A percentile compares a stretch with the other conserved stretches of the same genome.
Evolutionary conservation across 35 echinoderm and acorn worm genomes (phyloP).

Genomic region (Lytechinus pictus): DNA sequence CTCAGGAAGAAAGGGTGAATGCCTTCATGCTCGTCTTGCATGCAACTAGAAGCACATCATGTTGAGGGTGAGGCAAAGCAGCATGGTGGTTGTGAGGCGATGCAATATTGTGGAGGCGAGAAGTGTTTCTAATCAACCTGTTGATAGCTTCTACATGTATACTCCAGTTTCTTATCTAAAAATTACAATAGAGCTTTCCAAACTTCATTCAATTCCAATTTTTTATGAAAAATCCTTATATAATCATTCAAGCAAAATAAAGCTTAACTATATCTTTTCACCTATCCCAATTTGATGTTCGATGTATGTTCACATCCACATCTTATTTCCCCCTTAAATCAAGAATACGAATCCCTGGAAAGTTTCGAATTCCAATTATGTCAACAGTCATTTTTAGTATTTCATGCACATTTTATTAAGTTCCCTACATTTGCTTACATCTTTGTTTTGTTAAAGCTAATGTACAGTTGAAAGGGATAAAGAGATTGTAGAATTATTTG

Average conservation of each 20-base stretch:
- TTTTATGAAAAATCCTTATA: too few species aligned
- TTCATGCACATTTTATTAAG: not conserved
- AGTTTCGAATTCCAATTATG: not conserved
- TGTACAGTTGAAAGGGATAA: not conserved
- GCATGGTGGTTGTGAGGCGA: not conserved
- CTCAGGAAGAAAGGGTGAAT: not conserved
- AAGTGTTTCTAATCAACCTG: not conserved
- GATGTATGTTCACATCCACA: too few species aligned
- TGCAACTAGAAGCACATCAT: slow-evolving; percentile 8
- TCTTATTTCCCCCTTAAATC: too few species aligned
- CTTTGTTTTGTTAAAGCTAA: not conserved
- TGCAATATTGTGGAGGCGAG: not conserved
- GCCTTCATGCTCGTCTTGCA: not conserved
- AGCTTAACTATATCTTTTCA: too few species aligned
- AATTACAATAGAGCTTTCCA: too few species aligned
- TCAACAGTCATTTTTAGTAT: not conserved
- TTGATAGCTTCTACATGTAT: not conserved
- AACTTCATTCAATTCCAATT: too few species aligned
- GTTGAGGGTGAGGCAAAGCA: not conserved
- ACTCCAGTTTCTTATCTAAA: not conserved
- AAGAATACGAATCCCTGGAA: not conserved
- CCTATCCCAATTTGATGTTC: too few species aligned
- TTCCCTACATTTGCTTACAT: not conserved
- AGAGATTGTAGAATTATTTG: not conserved
- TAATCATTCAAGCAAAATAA: too few species aligned